Percentiles rank a stretch among this genome's conserved stretches.
These are phyloP conservation scores for Nasonovia ribisnigri DNA, from an alignment of 2,888 invertebrate species.

Conservation along the genomic window DNA sequence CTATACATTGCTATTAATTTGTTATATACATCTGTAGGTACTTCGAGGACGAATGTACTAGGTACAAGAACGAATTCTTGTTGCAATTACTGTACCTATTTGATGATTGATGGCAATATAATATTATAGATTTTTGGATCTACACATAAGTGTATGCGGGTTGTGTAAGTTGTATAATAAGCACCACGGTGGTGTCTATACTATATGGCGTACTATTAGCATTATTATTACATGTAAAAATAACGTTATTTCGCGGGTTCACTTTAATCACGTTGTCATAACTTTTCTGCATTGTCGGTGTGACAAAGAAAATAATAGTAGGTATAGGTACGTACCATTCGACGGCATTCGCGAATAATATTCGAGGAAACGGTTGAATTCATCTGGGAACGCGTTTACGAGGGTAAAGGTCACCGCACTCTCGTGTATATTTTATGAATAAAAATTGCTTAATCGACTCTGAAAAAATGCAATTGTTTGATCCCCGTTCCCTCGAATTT, in stretches of 20 bases:
- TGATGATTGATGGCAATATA: background rate
- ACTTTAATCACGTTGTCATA: conserved; percentile 23
- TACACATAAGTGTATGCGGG: background rate
- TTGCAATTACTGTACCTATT: background rate
- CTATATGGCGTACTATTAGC: background rate
- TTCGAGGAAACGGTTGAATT: conserved; percentile 38
- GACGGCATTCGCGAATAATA: background rate
- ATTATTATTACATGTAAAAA: background rate
- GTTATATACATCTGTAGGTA: background rate
- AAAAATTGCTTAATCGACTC: conserved; percentile 46
- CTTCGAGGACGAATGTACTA: no score
- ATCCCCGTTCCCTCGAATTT: background rate
- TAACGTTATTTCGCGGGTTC: conserved; percentile 6
- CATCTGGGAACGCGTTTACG: background rate
- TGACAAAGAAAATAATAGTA: conserved; percentile 24
- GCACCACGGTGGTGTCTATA: background rate
- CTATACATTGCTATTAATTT: background rate
- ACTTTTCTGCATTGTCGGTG: background rate
- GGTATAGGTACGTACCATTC: background rate
- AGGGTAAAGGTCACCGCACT: conserved; percentile 34
- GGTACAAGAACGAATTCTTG: no score
- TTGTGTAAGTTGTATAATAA: background rate
- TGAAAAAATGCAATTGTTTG: conserved; percentile 37
- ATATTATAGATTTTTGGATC: background rate
- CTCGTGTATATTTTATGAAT: background rate